These are phyloP conservation scores for Linurgus olivaceus DNA, from an alignment of 2,797 vertebrate genomes.

Conservation along the genomic window DNA sequence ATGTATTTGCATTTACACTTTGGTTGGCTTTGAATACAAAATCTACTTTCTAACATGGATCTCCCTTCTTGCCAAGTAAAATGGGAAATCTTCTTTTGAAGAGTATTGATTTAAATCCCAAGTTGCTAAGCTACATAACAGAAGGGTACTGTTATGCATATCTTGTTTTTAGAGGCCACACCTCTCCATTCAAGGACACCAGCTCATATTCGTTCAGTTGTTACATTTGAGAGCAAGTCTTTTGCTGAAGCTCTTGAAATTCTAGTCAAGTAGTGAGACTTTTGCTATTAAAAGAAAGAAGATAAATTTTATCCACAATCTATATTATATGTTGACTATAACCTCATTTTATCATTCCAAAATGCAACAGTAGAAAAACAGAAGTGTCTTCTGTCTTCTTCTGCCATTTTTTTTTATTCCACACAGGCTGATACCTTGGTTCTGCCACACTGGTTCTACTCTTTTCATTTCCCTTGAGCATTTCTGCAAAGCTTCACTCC, in stretches of 20 bases:
- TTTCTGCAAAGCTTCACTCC: background rate
- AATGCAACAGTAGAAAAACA: background rate
- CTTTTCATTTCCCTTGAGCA: background rate
- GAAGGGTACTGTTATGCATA: background rate
- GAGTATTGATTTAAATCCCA: background rate
- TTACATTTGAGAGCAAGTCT: background rate
- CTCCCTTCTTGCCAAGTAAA: background rate
- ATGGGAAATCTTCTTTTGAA: slow-evolving; percentile 10
- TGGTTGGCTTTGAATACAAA: background rate
- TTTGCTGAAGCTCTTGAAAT: background rate
- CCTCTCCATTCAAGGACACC: background rate
- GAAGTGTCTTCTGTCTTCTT: background rate
- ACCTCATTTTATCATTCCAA: background rate
- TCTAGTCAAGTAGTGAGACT: background rate
- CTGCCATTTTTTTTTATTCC: background rate
- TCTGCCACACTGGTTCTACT: background rate
- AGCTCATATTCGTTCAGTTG: background rate
- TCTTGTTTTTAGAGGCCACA: background rate
- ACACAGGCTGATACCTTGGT: background rate
- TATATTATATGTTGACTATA: background rate
- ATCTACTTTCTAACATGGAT: background rate
- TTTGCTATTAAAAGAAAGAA: background rate
- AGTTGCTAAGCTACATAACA: slow-evolving; percentile 7
- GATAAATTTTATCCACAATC: background rate
- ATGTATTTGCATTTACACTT: background rate